These are phyloP conservation scores for Notodonta ziczac DNA, from an alignment of 2,888 invertebrate species.

Conservation along the genomic window DNA sequence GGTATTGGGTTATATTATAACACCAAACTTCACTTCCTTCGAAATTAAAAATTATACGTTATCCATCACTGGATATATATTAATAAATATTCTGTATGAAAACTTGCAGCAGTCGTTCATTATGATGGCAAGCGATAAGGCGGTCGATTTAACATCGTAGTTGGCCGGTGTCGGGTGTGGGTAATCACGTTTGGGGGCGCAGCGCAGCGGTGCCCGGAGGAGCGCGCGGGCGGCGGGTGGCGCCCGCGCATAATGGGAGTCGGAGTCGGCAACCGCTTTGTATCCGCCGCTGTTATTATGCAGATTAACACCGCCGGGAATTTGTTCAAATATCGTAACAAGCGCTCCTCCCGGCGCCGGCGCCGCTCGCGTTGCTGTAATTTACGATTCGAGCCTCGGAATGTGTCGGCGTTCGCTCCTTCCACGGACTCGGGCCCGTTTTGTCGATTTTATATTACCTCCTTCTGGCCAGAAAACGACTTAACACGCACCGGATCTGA, in stretches of 20 bases:
- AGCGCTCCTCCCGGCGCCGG: slow-evolving; percentile 81
- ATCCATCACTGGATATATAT: slow-evolving; percentile 36
- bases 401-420: slow-evolving; percentile 75
- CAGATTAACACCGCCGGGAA: slow-evolving; percentile 85
- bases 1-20: slow-evolving; percentile 15
- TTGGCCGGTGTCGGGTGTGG: slow-evolving; percentile 35
- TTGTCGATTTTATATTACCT: slow-evolving; percentile 66
- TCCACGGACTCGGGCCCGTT: slow-evolving; percentile 58
- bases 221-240: slow-evolving; percentile 67
- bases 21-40: slow-evolving; percentile 16
- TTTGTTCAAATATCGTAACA: slow-evolving; percentile 85
- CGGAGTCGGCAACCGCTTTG: slow-evolving; percentile 81
- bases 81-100: slow-evolving; percentile 50
- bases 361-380: slow-evolving; percentile 74
- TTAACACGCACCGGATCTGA: slow-evolving; percentile 51
- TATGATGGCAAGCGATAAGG: slow-evolving; percentile 65
- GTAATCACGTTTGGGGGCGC: slow-evolving; percentile 40
- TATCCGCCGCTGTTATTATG: slow-evolving; percentile 82
- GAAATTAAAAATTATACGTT: slow-evolving; percentile 38
- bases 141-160: slow-evolving; percentile 56
- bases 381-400: slow-evolving; percentile 78
- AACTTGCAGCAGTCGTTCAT: slow-evolving; percentile 51
- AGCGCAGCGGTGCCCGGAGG: slow-evolving; percentile 33
- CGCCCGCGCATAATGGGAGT: slow-evolving; percentile 80
- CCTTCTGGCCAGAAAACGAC: slow-evolving; percentile 53